Evolutionary conservation across 2,113 vertebrate species (phyloP), one percentile per base, ranked within the genome.

Genomic region (Microcebus ravelobensis): DNA sequence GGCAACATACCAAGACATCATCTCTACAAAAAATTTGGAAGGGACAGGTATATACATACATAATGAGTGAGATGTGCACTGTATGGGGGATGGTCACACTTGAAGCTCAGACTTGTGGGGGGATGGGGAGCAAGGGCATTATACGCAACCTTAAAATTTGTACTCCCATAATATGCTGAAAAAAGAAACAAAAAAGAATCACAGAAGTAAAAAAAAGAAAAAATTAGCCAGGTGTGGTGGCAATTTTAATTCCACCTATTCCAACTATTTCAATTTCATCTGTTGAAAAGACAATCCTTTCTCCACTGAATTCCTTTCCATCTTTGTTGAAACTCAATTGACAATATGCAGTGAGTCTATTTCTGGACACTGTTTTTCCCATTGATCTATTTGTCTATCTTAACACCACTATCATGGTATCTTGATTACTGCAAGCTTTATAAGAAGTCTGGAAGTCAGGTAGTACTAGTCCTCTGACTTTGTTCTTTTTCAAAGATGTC

Each of bases 361-460:
- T 77, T 93, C 85, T 89, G 27, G 39, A 70, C 61, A 70, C 77
- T 77, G 11, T 63, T 88, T 36, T 67, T 92, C 74, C 27, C 36
- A 50, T 61, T 52, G 14, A 79, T n/a, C 42, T 74, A 65, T 65
- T 65, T 74, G 31, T 59, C 57, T 73, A 7, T 84, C 36, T 84
- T 57, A 12, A 84, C 15, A 14, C 39, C 18, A 68, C 9, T 57
- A 96, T 87, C 48, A 87, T 23, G 15, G 8, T 84, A 61, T 21
- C 52, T 88, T 91, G 55, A 95, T 87, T 81, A 50, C 23, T 45
- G 6, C 34, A 87, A 65, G 52, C 82, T 95, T 95, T 61, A 55
- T 52, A 68, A 63, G 61, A 81, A 79, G 29, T 36, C 79, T 63
- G 20, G 25, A 88, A 89, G 61, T 76, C 39, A 29, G 61, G 34